Conservation (phyloP, 64 coral and sea anemone species). For the Stylophora pistillata region DNA sequence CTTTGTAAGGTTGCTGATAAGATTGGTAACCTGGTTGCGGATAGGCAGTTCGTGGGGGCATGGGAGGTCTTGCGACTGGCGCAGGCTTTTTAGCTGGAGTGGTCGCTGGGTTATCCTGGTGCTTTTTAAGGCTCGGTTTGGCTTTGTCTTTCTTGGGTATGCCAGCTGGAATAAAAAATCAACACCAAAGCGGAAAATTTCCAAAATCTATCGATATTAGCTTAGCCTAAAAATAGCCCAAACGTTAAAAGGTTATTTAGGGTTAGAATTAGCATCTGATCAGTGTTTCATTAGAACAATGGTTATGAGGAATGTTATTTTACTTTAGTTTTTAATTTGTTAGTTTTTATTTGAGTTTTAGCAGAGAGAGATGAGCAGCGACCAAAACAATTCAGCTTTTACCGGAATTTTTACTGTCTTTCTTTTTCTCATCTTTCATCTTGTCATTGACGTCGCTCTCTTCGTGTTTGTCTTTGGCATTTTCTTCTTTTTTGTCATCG, state of each 20-base stretch:
- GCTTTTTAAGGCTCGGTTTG: not conserved
- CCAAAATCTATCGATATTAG: not conserved
- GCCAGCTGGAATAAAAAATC: not conserved
- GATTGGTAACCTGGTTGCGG: not conserved
- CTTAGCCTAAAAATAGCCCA: not conserved
- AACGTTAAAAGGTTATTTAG: not conserved
- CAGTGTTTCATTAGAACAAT: too few relatives aligned
- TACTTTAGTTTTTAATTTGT: too few relatives aligned
- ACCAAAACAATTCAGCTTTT: conserved; percentile 13
- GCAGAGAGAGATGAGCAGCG: not conserved
- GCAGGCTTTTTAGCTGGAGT: conserved; percentile 6
- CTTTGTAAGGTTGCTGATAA: conserved; percentile 25
- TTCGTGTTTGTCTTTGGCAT: not conserved
- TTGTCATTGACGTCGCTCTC: not conserved
- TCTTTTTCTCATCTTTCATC: conserved; percentile 43
- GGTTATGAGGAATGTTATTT: too few relatives aligned
- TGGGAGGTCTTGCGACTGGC: not conserved
- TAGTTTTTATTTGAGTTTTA: not conserved
- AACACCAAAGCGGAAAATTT: not conserved
- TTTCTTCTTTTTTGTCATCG: not conserved
- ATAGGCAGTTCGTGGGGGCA: not conserved
- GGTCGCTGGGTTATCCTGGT: conserved; percentile 10
- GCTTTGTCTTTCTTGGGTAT: not conserved
- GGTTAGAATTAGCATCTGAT: too few relatives aligned
- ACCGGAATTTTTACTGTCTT: conserved; percentile 9